Evolutionary conservation across 2,888 invertebrate species (phyloP), one percentile per base, ranked within the genome.

Genomic region (Periphyllus acericola): DNA sequence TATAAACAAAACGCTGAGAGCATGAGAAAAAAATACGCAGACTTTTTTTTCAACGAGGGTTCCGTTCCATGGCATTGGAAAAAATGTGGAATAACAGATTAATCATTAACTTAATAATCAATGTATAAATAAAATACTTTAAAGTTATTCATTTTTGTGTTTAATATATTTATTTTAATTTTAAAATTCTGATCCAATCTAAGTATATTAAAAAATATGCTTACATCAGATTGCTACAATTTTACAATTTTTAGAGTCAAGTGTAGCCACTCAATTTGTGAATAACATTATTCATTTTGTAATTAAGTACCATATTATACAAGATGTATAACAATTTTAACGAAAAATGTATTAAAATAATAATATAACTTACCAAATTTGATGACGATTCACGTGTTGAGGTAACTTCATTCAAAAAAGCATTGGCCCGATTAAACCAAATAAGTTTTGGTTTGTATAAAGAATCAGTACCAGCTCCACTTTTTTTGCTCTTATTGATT

Each of bases 381-480:
- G 29, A 76, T 40, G 74, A 75, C 55, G 74, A 75, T 75, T 83
- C 32, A 76, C 76, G 55, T 29, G 55, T 76, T 36, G 60, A 76
- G 29, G 75, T 84, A 32, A 84, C 84, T 72, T 84, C 84, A 84
- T 76, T 84, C 55, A 84, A 75, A 74, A 84, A 84, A 34, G 25
- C 34, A 66, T 84, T 76, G 36, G 84, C 76, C 25, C 66, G 74
- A 60, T 68, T 52, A 76, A 36, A 83, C 75, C 83, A 83, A 52
- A 52, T 79, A 66, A 85, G 46, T 76, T 85, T 85, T 66, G 85
- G 85, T 36, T 76, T 76, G 29, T 85, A 85, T 40, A 85, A 66
- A 34, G 55, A 60, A 75, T 85, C 36, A 76, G 76, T 75, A 78
- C 78, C 66, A 40, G 68, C 46, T 75, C n/a, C n/a, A 76, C 66